Conservation (phyloP, 2,113 vertebrate genomes). For the Capreolus pygargus region DNA sequence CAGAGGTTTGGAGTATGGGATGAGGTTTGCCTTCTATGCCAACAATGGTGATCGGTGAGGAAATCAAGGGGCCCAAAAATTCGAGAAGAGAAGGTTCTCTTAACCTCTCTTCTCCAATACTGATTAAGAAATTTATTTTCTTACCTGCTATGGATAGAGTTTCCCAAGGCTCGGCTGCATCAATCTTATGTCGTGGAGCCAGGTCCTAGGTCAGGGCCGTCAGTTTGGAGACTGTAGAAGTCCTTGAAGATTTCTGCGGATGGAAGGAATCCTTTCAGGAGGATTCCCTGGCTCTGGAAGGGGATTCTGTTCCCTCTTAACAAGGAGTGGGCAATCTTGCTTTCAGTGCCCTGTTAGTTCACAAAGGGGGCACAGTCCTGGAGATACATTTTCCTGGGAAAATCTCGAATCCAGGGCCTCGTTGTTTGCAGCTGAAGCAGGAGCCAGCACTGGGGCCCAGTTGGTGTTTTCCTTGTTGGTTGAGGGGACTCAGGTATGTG, state of each 20-base stretch:
- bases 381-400: not conserved
- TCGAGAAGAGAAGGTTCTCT: not conserved
- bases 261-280: not conserved
- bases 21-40: not conserved
- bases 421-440: not conserved
- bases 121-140: not conserved
- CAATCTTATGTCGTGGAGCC: not conserved
- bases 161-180: rapidly evolving
- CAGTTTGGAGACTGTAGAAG: not conserved
- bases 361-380: not conserved
- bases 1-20: not conserved
- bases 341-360: not conserved
- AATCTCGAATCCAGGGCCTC: not conserved
- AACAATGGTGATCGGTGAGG: not conserved
- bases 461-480: not conserved
- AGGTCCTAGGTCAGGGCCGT: not conserved
- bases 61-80: not conserved
- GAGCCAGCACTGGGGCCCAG: not conserved
- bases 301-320: not conserved
- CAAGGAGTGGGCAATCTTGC: not conserved
- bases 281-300: not conserved
- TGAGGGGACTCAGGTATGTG: not conserved
- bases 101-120: not conserved
- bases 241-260: not conserved
- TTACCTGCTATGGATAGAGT: not conserved